Evolutionary conservation across 2,888 invertebrate species (phyloP).

Genomic region (Hyppa rectilinea): DNA sequence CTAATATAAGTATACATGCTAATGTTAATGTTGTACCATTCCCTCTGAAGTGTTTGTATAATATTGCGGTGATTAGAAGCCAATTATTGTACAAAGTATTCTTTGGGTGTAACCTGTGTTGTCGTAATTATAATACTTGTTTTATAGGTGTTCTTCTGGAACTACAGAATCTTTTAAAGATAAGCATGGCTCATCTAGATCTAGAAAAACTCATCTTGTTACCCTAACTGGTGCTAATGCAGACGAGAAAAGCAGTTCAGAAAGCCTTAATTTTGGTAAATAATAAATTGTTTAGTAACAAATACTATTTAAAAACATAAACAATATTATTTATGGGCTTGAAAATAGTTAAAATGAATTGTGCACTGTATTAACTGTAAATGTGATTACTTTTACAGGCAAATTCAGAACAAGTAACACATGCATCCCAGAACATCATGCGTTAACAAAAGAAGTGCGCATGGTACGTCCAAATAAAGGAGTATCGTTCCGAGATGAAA

Average conservation of each 20-base stretch:
- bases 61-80: neutral
- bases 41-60: neutral
- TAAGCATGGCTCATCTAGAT: slow-evolving; percentile 77
- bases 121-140: slow-evolving; percentile 28
- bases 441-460: slow-evolving; percentile 90
- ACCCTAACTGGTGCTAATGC: slow-evolving; percentile 89
- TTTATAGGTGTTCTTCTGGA: slow-evolving; percentile 82
- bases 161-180: slow-evolving; percentile 84
- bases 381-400: slow-evolving; percentile 70
- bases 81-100: neutral
- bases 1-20: slow-evolving; percentile 13
- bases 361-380: slow-evolving; percentile 25
- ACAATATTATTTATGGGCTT: slow-evolving; percentile 12
- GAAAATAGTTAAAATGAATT: slow-evolving; percentile 10
- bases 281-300: slow-evolving; percentile 10
- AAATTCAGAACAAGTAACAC: slow-evolving; percentile 89
- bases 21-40: neutral
- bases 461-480: slow-evolving; percentile 91
- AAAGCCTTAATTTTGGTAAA: slow-evolving; percentile 93
- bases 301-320: slow-evolving; percentile 10
- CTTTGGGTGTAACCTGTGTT: neutral
- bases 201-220: slow-evolving; percentile 85
- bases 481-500: slow-evolving; percentile 94
- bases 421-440: slow-evolving; percentile 90
- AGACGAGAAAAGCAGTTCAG: slow-evolving; percentile 94